phyloP scores from a whole-genome alignment of 2,888 invertebrate genomes.

The Stenodera caucasica region DNA sequence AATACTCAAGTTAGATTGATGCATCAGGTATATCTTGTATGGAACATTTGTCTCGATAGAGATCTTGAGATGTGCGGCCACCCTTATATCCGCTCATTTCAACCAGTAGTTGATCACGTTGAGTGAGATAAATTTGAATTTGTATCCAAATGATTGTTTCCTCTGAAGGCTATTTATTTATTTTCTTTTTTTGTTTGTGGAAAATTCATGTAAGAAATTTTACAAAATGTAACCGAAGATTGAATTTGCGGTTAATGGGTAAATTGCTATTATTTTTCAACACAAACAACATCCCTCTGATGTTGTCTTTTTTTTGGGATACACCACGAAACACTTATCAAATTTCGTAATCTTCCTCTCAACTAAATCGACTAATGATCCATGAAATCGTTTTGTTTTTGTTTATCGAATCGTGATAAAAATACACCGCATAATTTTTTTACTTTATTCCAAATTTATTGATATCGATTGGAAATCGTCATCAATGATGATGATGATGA shows the following conservation, averaged over 20 bases:
- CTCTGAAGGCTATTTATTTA: too few species aligned
- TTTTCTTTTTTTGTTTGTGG: too few species aligned
- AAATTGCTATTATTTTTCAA: slow-evolving; percentile 4
- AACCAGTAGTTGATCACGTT: neutral
- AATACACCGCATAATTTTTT: too few species aligned
- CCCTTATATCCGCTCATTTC: neutral
- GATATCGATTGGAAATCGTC: neutral
- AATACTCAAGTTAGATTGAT: neutral
- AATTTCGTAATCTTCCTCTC: slow-evolving; percentile 24
- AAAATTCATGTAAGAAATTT: neutral
- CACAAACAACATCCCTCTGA: neutral
- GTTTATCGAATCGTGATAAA: neutral
- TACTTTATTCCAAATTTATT: neutral
- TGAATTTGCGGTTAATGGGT: neutral
- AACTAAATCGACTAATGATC: slow-evolving; percentile 20
- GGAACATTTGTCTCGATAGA: slow-evolving; percentile 2
- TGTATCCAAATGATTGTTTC: too few species aligned
- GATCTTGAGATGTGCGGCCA: slow-evolving; percentile 1
- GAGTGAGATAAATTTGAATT: too few species aligned
- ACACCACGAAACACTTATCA: slow-evolving; percentile 19
- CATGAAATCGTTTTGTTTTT: slow-evolving; percentile 24
- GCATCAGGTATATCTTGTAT: neutral
- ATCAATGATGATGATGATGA: neutral
- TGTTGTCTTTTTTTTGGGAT: too few species aligned
- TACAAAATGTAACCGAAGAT: neutral